Percentiles rank a stretch among this genome's conserved stretches.
These are phyloP conservation scores for Sebastes itinus DNA, from an alignment of 2,797 vertebrate species.

Conservation along the genomic window DNA sequence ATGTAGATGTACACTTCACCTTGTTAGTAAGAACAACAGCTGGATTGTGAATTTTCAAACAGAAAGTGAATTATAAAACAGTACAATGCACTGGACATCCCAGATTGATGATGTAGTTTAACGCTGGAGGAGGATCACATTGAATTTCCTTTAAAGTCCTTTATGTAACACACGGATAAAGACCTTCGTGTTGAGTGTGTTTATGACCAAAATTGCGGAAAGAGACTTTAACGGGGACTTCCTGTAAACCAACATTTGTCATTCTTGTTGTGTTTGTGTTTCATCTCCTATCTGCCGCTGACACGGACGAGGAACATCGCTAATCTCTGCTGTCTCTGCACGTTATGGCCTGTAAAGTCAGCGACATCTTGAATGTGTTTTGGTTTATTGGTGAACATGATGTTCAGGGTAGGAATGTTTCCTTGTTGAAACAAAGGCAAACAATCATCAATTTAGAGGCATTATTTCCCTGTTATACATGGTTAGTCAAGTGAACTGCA, in stretches of 20 bases:
- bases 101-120: not conserved
- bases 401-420: slow-evolving; percentile 32
- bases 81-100: not conserved
- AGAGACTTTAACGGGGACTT: not conserved
- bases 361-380: slow-evolving; percentile 9
- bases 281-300: slow-evolving; percentile 16
- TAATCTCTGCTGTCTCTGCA: not conserved
- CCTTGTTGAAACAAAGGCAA: not conserved
- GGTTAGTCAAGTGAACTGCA: not conserved
- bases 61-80: not conserved
- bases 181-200: slow-evolving; percentile 4
- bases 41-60: not conserved
- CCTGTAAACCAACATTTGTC: slow-evolving; percentile 33
- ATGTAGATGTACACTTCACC: not conserved
- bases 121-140: not conserved
- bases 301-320: not conserved
- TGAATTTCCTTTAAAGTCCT: not conserved
- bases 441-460: not conserved
- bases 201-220: not conserved
- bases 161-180: slow-evolving; percentile 1
- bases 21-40: not conserved
- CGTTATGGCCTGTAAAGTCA: not conserved
- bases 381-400: not conserved
- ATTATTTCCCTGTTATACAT: not conserved
- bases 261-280: slow-evolving; percentile 18